Evolutionary conservation across 37 sponge, comb jelly and placozoan genomes (phyloP).

Genomic region (Lycopodina hypogea): DNA sequence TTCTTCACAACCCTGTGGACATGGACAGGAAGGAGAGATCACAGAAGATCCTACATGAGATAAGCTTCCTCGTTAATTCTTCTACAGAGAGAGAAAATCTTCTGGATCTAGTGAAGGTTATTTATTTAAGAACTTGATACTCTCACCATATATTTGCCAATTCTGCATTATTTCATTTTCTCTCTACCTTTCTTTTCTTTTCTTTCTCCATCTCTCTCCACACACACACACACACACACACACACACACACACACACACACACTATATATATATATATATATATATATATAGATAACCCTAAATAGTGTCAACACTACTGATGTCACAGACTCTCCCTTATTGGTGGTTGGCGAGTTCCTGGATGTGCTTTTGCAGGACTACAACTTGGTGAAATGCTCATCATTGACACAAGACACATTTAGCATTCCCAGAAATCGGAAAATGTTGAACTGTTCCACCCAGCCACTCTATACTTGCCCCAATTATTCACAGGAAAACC

Average conservation of each 20-base stretch:
- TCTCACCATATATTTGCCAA: too few relatives aligned
- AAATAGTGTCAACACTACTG: neutral
- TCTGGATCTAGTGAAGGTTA: neutral
- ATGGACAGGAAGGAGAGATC: neutral
- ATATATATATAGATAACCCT: too few relatives aligned
- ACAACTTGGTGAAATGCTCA: slow-evolving; percentile 5
- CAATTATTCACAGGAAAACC: slow-evolving; percentile 24
- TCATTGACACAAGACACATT: neutral
- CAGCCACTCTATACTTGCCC: slow-evolving; percentile 45
- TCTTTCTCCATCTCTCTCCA: neutral
- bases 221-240: neutral
- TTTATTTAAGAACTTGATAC: too few relatives aligned
- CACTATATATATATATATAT: too few relatives aligned
- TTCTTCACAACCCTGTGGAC: neutral
- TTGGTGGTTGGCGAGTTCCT: slow-evolving; percentile 50
- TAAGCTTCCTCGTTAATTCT: slow-evolving; percentile 52
- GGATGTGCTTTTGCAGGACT: slow-evolving; percentile 13
- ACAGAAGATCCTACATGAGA: slow-evolving; percentile 26
- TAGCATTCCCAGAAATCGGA: neutral
- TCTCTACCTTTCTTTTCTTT: too few relatives aligned
- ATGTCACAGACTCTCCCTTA: slow-evolving; percentile 6
- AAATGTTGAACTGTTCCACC: neutral
- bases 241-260: too few relatives aligned
- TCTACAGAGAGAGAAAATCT: neutral
- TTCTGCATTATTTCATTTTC: too few relatives aligned